Evolutionary conservation across 2,888 invertebrate species (phyloP).

Genomic region (Lycocerus yunnanus): DNA sequence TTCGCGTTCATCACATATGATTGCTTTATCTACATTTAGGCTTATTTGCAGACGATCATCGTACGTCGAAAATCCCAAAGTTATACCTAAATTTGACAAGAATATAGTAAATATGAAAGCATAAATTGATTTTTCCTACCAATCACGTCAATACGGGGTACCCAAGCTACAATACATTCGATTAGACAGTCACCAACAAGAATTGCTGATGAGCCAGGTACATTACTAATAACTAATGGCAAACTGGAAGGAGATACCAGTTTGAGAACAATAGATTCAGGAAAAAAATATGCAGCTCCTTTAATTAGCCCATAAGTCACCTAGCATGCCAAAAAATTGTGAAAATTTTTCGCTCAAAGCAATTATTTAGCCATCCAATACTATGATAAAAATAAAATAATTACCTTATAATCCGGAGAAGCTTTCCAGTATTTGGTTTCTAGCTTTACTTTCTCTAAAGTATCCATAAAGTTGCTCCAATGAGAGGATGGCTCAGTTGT

Average conservation of each 20-base stretch:
- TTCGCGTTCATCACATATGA: constrained; percentile 52
- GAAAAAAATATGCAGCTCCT: neutral
- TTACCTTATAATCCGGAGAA: neutral
- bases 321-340: neutral
- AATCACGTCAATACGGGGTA: constrained; percentile 50
- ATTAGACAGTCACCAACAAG: constrained; percentile 45
- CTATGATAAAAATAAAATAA: no score
- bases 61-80: constrained; percentile 59
- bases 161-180: constrained; percentile 58
- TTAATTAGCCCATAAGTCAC: neutral
- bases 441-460: neutral
- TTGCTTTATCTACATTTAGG: constrained; percentile 55
- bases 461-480: neutral
- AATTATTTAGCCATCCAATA: no score
- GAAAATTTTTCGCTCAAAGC: no score
- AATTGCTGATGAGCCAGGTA: neutral
- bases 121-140: neutral
- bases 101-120: neutral
- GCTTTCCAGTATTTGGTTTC: neutral
- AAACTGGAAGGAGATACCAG: neutral
- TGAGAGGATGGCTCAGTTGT: neutral
- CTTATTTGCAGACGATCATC: constrained; percentile 58
- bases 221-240: neutral
- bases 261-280: neutral
- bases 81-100: constrained; percentile 51